Conservation (phyloP, 2,113 vertebrate genomes). For the Eptatretus burgeri region DNA sequence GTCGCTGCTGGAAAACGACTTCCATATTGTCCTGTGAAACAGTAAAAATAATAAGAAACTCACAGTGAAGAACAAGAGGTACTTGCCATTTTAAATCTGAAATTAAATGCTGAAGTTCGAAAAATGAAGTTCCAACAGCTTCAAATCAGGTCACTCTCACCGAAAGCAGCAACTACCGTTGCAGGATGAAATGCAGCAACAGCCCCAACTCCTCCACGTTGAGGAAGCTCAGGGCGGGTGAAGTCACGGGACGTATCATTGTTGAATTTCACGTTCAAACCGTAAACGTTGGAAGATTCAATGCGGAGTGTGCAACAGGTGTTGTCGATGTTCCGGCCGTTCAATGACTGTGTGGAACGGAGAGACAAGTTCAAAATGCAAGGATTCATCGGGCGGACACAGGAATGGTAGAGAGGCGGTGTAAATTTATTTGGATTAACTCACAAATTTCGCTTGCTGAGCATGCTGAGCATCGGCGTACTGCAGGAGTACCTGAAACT, state of each 20-base stretch:
- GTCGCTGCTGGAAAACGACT: too few relatives aligned
- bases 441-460: constrained; percentile 66
- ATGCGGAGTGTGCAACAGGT: constrained; percentile 76
- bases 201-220: constrained; percentile 17
- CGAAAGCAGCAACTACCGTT: constrained; percentile 40
- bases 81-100: too few relatives aligned
- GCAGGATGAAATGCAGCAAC: constrained; percentile 46
- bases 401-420: background rate
- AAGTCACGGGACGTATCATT: constrained; percentile 83
- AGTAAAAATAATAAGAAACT: too few relatives aligned
- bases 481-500: constrained; percentile 70
- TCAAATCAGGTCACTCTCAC: constrained; percentile 18
- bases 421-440: constrained; percentile 7
- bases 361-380: constrained; percentile 6
- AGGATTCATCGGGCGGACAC: fast-evolving
- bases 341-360: constrained; percentile 29
- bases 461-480: constrained; percentile 47
- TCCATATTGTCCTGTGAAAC: too few relatives aligned
- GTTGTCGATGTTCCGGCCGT: constrained; percentile 89
- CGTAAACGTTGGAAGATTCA: constrained; percentile 68
- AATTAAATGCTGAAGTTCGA: too few relatives aligned
- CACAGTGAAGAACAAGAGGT: too few relatives aligned
- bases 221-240: constrained; percentile 62
- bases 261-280: constrained; percentile 81
- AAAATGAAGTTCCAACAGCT: too few relatives aligned